Base-by-base conservation (phyloP, 2,888 invertebrate species). In the Agelastica alni region DNA sequence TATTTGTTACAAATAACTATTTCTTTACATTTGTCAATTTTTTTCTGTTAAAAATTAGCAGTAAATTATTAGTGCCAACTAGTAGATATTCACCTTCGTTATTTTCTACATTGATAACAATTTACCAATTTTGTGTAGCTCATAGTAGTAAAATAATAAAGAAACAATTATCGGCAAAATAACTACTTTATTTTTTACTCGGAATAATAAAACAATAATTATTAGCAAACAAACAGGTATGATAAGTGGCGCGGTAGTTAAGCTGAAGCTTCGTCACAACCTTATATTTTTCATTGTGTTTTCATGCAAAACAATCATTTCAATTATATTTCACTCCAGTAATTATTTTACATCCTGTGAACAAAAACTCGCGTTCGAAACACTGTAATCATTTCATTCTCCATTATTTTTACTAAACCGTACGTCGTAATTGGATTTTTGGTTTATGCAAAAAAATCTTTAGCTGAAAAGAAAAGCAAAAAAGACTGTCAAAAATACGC, bases 331-430 rank as follows among this genome's bases (percentile, higher is more conserved):
- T 10, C 32, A 31, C 28, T 18, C 22, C 41, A 26, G 17, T 49
- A 49, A 49, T 49, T 49, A 41, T 22, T 42, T 14, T 41, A 49
- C 49, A 49, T 49, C 41, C 41, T 49, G 49, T 42, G 49, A 49
- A 49, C 49, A 49, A 49, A 49, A 49, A 49, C 49, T 32, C 32
- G 49, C 32, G 20, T 42, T 41, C 17, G 17, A 49, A 49, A 49
- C 17, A 42, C 49, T 49, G 36, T 49, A 49, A 49, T 49, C 49
- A 49, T 49, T 49, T 41, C 49, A 41, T 32, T 42, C 48, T 41
- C 48, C 48, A 41, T 49, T 49, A 49, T 49, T 49, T 49, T 49
- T 41, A 22, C 22, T 41, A 49, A 49, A 49, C 39, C 32, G 41
- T 39, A 28, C 37, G 28, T 13, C 48, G 39, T 49, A 49, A 49